These are phyloP conservation scores for Molothrus ater DNA, from an alignment of 2,797 vertebrate genomes.

Conservation along the genomic window DNA sequence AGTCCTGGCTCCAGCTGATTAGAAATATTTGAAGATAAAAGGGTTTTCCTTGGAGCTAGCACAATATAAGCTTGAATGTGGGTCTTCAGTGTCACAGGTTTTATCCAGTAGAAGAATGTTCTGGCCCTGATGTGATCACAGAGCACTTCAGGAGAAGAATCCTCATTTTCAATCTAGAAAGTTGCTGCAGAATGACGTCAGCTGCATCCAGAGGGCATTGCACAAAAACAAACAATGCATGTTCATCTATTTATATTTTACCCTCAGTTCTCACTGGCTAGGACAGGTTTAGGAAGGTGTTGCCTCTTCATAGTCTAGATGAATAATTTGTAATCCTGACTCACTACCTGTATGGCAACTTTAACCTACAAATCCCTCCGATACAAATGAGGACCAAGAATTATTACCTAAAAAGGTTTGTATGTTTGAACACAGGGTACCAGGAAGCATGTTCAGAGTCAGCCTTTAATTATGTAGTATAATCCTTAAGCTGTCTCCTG, in stretches of 20 bases:
- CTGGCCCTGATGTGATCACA: not conserved
- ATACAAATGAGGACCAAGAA: conserved; percentile 38
- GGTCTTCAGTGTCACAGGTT: not conserved
- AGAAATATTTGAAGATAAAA: not conserved
- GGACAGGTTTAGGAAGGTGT: not conserved
- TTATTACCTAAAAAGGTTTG: conserved; percentile 46
- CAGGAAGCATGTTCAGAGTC: conserved; percentile 37
- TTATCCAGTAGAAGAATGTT: not conserved
- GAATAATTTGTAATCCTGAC: conserved; percentile 14
- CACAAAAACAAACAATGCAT: not conserved
- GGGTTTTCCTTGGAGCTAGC: not conserved
- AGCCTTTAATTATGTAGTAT: conserved; percentile 53
- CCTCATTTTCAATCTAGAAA: not conserved
- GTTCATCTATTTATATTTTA: not conserved
- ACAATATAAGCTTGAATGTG: not conserved
- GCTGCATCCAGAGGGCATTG: not conserved
- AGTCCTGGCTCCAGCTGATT: not conserved
- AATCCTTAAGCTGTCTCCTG: conserved; percentile 48
- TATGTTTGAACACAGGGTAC: conserved; percentile 18
- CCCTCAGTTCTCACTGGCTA: not conserved
- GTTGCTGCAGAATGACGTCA: not conserved
- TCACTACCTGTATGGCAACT: conserved; percentile 37
- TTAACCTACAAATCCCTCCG: conserved; percentile 10
- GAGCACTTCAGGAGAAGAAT: not conserved
- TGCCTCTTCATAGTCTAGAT: conserved; percentile 9